phyloP scores from a whole-genome alignment of 2,797 vertebrate species.

The Malacoraja senta region DNA sequence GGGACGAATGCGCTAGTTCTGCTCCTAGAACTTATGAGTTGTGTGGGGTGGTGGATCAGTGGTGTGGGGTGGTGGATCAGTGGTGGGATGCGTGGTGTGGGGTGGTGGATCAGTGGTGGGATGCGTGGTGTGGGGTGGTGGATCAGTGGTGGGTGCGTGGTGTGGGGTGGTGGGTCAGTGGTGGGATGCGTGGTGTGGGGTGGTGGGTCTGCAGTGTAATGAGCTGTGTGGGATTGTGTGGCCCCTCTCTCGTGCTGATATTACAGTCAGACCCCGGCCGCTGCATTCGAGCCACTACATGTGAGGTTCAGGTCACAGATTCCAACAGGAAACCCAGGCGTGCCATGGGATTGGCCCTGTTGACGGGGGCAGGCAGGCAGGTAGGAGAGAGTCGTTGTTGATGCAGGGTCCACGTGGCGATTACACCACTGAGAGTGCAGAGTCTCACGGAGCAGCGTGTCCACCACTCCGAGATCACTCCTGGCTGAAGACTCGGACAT shows the following conservation, averaged over 20 bases:
- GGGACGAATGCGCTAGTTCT: too few species aligned
- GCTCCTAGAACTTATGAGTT: too few species aligned
- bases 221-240: too few species aligned
- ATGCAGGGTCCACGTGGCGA: slow-evolving; percentile 56
- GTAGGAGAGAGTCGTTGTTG: not conserved
- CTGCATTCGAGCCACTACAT: not conserved
- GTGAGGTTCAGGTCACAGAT: not conserved
- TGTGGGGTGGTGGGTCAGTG: too few species aligned
- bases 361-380: not conserved
- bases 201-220: too few species aligned
- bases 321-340: not conserved
- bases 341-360: not conserved
- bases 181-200: too few species aligned
- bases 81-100: too few species aligned
- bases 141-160: too few species aligned
- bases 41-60: too few species aligned
- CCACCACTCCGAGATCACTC: not conserved
- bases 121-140: too few species aligned
- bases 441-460: not conserved
- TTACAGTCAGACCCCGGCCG: not conserved
- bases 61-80: too few species aligned
- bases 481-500: not conserved
- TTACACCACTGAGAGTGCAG: slow-evolving; percentile 43
- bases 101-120: too few species aligned
- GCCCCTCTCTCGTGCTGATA: not conserved